Evolutionary conservation across 1,140 invertebrate genomes (phyloP), one percentile per base, ranked within the genome.

Genomic region (Cyphomyrmex costatus): DNA sequence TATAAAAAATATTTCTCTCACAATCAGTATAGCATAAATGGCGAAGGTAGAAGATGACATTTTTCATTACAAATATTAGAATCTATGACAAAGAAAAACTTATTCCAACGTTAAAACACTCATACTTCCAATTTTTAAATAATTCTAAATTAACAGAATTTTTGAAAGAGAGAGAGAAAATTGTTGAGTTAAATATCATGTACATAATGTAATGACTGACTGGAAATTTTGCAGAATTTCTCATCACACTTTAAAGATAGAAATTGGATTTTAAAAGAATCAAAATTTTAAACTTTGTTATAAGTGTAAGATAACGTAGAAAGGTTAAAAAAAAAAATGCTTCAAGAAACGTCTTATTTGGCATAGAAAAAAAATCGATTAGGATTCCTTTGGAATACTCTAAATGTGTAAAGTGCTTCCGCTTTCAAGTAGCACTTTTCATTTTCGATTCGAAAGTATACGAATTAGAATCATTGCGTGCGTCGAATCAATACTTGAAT

Each of bases 121-220:
- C 6, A 30, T 24, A 61, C 4, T 8, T 19, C 3, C 1, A 21
- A 65, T 7, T 63, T 33, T 33, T 63, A 63, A 30, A 33, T 6
- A 61, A 61, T 61, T 19, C 24, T 65, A n/a, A n/a, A 65, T 65
- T 33, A n/a, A 65, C 33, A 65, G 8, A 65, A n/a, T 65, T n/a
- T n/a, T 10, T 4, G n/a, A n/a, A 1, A 58, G 10, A n/a, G n/a
- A n/a, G n/a, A n/a, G n/a, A n/a, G n/a, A n/a, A n/a, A 58, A 65
- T 63, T 63, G 3, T 33, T 63, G 0, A 63, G 1, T 63, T 65
- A 65, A n/a, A 63, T 63, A 30, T 27, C 6, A 7, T 3, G 8
- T 66, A 42, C 8, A 21, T 21, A 66, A 66, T 21, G 3, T 21
- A 65, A 65, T 65, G n/a, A 36, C n/a, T 33, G 19, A 33, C 3